A percentile compares a stretch with the other conserved stretches of the same genome.
Evolutionary conservation across 2,797 vertebrate species (phyloP).

Genomic region (Neosalanx taihuensis): DNA sequence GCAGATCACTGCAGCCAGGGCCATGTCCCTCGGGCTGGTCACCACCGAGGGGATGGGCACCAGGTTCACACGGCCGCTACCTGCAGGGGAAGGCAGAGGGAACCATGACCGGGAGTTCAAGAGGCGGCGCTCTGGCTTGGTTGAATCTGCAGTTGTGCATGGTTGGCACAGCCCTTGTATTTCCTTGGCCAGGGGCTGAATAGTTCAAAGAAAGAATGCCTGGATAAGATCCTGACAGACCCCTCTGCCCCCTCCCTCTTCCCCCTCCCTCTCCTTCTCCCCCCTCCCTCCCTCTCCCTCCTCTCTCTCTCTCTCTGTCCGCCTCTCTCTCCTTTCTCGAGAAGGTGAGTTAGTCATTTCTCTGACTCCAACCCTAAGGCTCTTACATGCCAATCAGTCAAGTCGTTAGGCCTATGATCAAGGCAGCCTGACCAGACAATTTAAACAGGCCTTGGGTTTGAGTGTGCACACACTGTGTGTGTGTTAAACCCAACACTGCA

Average conservation of each 20-base stretch:
- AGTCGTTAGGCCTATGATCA: constrained; percentile 30
- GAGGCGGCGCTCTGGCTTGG: not conserved
- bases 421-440: constrained; percentile 31
- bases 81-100: constrained; percentile 56
- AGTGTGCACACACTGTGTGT: constrained; percentile 16
- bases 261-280: constrained; percentile 19
- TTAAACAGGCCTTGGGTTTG: constrained; percentile 17
- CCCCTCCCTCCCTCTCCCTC: constrained; percentile 18
- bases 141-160: not conserved
- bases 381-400: constrained; percentile 49
- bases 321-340: constrained; percentile 9
- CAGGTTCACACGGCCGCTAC: constrained; percentile 89
- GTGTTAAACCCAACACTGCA: constrained; percentile 19
- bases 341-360: constrained; percentile 51
- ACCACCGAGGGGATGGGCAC: constrained; percentile 87
- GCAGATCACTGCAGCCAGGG: constrained; percentile 93
- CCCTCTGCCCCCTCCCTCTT: constrained; percentile 13
- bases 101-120: not conserved
- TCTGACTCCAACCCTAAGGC: constrained; percentile 33
- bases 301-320: constrained; percentile 9
- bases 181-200: not conserved
- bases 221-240: constrained; percentile 45
- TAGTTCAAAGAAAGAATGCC: constrained; percentile 60
- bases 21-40: constrained; percentile 91
- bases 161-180: not conserved